Base-by-base conservation (phyloP, 2,797 vertebrate species). In the Cynodonichthys magdalenae region DNA sequence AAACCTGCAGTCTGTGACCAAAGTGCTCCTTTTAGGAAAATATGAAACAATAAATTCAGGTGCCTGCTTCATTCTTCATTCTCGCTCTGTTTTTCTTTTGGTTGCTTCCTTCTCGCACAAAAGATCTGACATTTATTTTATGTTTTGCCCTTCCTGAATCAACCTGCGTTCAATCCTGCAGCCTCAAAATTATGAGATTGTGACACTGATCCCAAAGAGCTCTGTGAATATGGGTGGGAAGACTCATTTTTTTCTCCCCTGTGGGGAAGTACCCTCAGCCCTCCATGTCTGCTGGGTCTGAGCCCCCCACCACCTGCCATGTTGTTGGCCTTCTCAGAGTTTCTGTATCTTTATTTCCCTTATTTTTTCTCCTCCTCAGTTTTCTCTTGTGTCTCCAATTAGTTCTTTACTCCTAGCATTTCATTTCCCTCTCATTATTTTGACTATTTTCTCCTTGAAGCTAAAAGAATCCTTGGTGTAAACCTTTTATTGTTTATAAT, bases 201-300 rank as follows among this genome's bases (percentile, higher is more conserved):
- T 24, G 24, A 24, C 24, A 24, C 24, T 24, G 24, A 24, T 24
- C 3, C 69, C 31, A 63, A 61, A 63, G 53, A 5, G 0, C 39
- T 39, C 39, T 48, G 20, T 71, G 29, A 59, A 53, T 7, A 18
- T 81, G 60, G 80, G 78, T 87, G 81, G 77, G 83, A 87, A 84
- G 63, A 48, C 52, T 41, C 10, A 12, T 34, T 12, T 0, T 20
- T 39, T 29, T 68, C 51, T 71, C 77, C 81, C 74, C 64, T 1
- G 67, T 64, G 75, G 34, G 36, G 14, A 67, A 48, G 61, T 68
- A 64, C 71, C 63, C 36, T 12, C 57, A 15, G 63, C 54, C 45
- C 46, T 11, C 7, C 36, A 15, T 3, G 57, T 18, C 56, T 8
- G 54, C 34, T 50, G 29, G 3, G 55, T 59, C 60, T 42, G 54